phyloP scores from a whole-genome alignment of 2,888 invertebrate genomes.

The Sesamia inferens region DNA sequence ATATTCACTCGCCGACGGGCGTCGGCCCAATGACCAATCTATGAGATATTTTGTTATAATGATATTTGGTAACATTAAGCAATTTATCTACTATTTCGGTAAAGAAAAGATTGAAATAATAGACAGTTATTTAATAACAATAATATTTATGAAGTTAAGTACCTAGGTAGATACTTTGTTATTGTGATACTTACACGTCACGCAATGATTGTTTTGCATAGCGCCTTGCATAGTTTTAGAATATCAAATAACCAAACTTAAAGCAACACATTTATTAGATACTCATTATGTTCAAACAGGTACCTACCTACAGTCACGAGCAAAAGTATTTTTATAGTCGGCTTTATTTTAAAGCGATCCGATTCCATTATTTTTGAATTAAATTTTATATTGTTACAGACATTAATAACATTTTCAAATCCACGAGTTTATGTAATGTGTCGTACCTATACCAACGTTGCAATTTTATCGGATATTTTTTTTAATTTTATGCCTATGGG shows the following conservation, averaged over 20 bases:
- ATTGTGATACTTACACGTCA: neutral
- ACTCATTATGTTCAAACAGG: neutral
- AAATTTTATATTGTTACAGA: no score
- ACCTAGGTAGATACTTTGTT: no score
- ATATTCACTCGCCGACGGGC: constrained; percentile 25
- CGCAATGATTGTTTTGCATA: neutral
- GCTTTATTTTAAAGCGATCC: no score
- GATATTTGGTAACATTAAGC: constrained; percentile 11
- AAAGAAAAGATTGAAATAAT: neutral
- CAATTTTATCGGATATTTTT: no score
- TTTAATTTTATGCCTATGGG: no score
- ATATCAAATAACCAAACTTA: neutral
- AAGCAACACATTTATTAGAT: neutral
- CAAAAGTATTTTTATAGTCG: no score
- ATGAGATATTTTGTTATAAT: neutral
- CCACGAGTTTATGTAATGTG: no score
- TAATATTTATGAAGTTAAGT: no score
- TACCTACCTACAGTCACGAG: no score
- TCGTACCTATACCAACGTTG: no score
- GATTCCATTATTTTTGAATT: no score
- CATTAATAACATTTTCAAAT: no score
- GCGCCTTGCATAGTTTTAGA: neutral
- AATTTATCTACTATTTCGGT: neutral
- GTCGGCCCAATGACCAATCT: neutral
- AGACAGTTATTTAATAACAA: neutral